phyloP scores from a whole-genome alignment of 2,888 invertebrate genomes.

The Leistus spinibarbis region DNA sequence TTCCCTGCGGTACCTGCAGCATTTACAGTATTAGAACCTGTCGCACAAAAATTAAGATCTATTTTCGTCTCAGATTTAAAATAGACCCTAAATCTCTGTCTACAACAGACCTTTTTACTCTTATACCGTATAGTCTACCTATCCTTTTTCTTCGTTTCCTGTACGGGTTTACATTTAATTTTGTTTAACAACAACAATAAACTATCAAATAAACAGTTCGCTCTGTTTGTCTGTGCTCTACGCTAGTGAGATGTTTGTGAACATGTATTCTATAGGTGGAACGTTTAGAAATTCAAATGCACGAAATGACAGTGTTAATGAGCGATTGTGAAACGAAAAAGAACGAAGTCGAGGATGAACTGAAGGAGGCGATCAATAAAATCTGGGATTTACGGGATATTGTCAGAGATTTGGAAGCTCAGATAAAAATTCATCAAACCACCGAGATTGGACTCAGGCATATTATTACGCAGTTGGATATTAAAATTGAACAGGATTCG shows the following conservation, averaged over 20 bases:
- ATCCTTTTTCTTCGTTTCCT: constrained; percentile 11
- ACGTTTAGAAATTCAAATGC: constrained; percentile 76
- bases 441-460: constrained; percentile 67
- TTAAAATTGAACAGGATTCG: constrained; percentile 63
- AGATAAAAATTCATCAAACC: constrained; percentile 70
- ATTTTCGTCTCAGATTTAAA: constrained; percentile 33
- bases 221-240: background rate
- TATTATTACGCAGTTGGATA: constrained; percentile 64
- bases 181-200: background rate
- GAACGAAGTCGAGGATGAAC: constrained; percentile 70
- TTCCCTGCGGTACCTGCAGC: background rate
- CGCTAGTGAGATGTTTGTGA: constrained; percentile 16
- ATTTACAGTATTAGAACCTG: constrained; percentile 5
- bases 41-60: constrained; percentile 22
- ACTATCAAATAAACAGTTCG: background rate
- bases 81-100: constrained; percentile 25
- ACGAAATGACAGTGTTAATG: constrained; percentile 69
- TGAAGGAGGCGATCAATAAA: constrained; percentile 78
- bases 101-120: constrained; percentile 24
- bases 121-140: background rate
- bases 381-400: constrained; percentile 76
- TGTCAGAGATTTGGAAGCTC: constrained; percentile 76
- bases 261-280: constrained; percentile 66
- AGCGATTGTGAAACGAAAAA: constrained; percentile 66
- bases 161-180: background rate